Evolutionary conservation across 1,140 invertebrate species (phyloP).

Genomic region (Cylas formicarius): DNA sequence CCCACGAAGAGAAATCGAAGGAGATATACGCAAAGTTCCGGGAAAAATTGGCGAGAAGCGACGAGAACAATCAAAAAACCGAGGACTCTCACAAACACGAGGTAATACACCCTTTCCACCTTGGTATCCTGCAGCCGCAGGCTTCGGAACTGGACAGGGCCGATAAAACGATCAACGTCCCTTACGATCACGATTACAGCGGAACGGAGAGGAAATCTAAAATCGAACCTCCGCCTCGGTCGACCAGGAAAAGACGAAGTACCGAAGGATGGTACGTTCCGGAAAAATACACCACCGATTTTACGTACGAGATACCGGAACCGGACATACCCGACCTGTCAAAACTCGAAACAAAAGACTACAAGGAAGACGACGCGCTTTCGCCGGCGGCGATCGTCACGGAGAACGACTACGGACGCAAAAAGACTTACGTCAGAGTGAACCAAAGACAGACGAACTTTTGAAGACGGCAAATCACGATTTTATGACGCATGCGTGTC

Average conservation of each 20-base stretch:
- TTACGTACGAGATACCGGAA: constrained; percentile 20
- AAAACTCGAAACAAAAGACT: constrained; percentile 21
- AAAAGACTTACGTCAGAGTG: constrained; percentile 18
- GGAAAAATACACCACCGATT: constrained; percentile 19
- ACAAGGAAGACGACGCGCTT: constrained; percentile 19
- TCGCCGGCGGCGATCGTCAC: constrained; percentile 17
- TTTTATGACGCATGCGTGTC: too few species aligned
- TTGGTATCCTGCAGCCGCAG: constrained; percentile 14
- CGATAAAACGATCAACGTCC: constrained; percentile 18
- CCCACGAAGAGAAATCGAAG: constrained; percentile 1
- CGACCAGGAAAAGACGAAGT: neutral
- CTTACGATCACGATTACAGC: constrained; percentile 26
- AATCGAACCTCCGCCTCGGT: neutral
- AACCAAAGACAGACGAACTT: constrained; percentile 14
- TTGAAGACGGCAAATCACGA: too few species aligned
- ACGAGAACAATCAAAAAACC: constrained; percentile 6
- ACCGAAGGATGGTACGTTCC: constrained; percentile 16
- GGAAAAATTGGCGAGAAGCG: constrained; percentile 3
- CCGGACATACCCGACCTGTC: constrained; percentile 9
- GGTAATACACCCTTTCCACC: constrained; percentile 18
- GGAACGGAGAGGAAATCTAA: constrained; percentile 15
- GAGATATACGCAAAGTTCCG: constrained; percentile 4
- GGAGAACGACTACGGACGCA: constrained; percentile 19
- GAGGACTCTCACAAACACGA: constrained; percentile 12
- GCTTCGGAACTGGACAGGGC: constrained; percentile 18